Evolutionary conservation across 2,113 vertebrate species (phyloP).

Genomic region (Euleptes europaea): DNA sequence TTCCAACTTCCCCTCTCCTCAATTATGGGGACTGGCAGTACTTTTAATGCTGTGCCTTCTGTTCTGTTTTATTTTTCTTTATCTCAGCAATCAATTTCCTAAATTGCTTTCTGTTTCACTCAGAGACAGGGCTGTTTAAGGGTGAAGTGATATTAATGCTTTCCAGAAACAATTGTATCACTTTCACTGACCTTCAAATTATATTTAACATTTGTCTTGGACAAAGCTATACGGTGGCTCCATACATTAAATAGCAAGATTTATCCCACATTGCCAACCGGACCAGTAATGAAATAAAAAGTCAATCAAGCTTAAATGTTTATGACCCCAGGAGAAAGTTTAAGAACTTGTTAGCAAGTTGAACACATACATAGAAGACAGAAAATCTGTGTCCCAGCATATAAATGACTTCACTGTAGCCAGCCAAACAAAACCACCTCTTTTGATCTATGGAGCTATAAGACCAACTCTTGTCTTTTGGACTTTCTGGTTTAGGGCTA

Average conservation of each 20-base stretch:
- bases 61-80: conserved; percentile 30
- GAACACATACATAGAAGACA: conserved; percentile 51
- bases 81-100: conserved; percentile 51
- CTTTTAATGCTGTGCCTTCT: conserved; percentile 34
- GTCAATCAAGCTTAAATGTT: conserved; percentile 56
- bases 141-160: conserved; percentile 61
- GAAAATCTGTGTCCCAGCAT: conserved; percentile 32
- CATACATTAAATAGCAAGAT: conserved; percentile 55
- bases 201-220: conserved; percentile 57
- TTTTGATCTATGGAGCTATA: background rate
- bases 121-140: conserved; percentile 49
- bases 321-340: conserved; percentile 47
- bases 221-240: conserved; percentile 45
- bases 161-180: conserved; percentile 56
- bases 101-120: conserved; percentile 51
- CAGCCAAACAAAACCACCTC: background rate
- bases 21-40: background rate
- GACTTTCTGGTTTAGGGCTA: background rate
- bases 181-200: conserved; percentile 68
- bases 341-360: conserved; percentile 49
- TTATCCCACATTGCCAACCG: conserved; percentile 59
- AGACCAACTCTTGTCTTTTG: background rate
- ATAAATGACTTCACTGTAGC: conserved; percentile 22
- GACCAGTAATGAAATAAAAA: conserved; percentile 60
- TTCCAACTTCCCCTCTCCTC: background rate